phyloP scores from a whole-genome alignment of 1,140 invertebrate species.

The Parasteatoda tepidariorum region DNA sequence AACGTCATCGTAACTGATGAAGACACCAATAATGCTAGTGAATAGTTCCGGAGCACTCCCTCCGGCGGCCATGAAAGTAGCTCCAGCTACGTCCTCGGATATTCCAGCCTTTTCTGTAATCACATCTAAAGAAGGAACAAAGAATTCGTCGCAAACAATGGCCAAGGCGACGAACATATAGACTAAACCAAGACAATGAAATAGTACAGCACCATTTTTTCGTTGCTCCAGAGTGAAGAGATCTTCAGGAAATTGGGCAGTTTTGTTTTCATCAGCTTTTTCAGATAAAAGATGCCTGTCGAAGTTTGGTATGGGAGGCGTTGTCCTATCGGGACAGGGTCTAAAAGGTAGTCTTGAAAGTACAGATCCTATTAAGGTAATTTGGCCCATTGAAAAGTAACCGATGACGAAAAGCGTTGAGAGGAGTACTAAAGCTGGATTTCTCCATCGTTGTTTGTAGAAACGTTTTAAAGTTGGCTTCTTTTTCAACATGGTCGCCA shows the following conservation, averaged over 20 bases:
- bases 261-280: conserved; percentile 2
- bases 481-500: background rate
- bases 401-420: conserved; percentile 23
- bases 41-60: conserved; percentile 91
- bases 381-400: conserved; percentile 55
- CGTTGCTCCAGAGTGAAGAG: conserved; percentile 86
- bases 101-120: conserved; percentile 93
- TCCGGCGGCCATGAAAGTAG: conserved; percentile 95
- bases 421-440: conserved; percentile 31
- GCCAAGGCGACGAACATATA: conserved; percentile 95
- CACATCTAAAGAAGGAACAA: conserved; percentile 91
- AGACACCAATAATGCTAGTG: conserved; percentile 92
- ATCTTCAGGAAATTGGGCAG: conserved; percentile 81
- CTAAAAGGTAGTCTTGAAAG: background rate
- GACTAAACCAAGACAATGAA: conserved; percentile 88
- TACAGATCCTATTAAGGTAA: conserved; percentile 1
- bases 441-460: conserved; percentile 48
- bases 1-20: conserved; percentile 91
- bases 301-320: background rate
- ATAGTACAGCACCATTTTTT: conserved; percentile 82
- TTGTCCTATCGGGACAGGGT: background rate
- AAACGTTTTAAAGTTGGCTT: conserved; percentile 17
- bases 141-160: conserved; percentile 93
- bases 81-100: conserved; percentile 89
- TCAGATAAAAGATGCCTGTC: conserved; percentile 11